Conservation (phyloP, 1,140 invertebrate species). For the Habropoda laboriosa region DNA sequence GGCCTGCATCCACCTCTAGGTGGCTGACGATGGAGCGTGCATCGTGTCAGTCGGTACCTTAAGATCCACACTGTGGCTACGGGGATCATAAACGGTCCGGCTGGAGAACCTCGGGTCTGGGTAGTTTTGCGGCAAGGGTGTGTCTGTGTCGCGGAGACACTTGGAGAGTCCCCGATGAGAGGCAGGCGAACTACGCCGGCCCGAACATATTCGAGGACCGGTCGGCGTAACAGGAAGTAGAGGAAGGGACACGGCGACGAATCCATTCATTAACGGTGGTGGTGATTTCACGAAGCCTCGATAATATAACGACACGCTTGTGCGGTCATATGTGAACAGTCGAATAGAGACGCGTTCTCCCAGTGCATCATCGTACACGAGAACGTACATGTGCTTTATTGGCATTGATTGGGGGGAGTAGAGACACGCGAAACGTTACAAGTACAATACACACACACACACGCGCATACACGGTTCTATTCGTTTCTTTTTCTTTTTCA, state of each 20-base stretch:
- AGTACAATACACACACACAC: neutral
- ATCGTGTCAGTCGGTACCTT: conserved; percentile 55
- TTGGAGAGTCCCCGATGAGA: conserved; percentile 13
- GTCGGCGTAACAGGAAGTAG: conserved; percentile 33
- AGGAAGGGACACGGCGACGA: conserved; percentile 28
- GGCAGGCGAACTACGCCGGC: conserved; percentile 23
- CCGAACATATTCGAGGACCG: conserved; percentile 23
- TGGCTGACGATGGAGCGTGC: conserved; percentile 48
- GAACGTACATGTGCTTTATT: conserved; percentile 35
- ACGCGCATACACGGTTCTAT: too few species aligned
- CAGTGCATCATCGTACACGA: conserved; percentile 16
- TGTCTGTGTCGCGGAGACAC: conserved; percentile 44
- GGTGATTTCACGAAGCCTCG: neutral
- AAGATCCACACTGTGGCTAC: conserved; percentile 38
- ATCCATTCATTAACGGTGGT: conserved; percentile 29
- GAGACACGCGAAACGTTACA: conserved; percentile 11
- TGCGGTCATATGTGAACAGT: conserved; percentile 10
- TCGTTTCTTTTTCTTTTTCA: neutral
- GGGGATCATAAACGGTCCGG: conserved; percentile 33
- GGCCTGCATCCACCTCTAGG: conserved; percentile 43
- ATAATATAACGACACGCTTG: neutral
- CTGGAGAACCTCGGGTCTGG: conserved; percentile 32
- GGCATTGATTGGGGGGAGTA: conserved; percentile 23
- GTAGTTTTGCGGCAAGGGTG: conserved; percentile 55
- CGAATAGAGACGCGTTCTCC: conserved; percentile 6